Base-by-base conservation (phyloP, 2,113 vertebrate species). In the Hiodon alosoides region DNA sequence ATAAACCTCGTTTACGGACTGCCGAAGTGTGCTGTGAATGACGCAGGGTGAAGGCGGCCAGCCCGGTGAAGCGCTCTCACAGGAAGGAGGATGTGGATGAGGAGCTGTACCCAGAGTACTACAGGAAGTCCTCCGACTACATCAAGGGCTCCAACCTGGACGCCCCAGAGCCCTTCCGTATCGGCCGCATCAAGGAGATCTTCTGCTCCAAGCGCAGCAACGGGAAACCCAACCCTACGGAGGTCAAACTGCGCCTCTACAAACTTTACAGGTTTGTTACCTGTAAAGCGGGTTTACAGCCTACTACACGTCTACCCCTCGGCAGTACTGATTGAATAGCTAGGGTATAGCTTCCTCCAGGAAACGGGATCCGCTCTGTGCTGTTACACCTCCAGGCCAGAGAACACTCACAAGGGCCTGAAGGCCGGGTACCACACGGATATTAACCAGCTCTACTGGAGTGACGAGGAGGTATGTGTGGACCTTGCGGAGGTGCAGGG, bases 131-230 rank as follows among this genome's bases (percentile, higher is more conserved):
- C 14, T 98, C 96, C 0, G 97, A 98, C 79, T 98, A 98, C 86
- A 98, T 99, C 77, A 99, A 99, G 74, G 97, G 97, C 4, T 98
- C 96, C 82, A 99, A 99, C 88, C 83, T 94, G 80, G 94, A 98
- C 0, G 95, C 95, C 0, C 96, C 97, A 0, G 90, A 96, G 16
- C 96, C 97, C 0, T 99, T 90, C 77, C 92, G 95, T 0, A 80
- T 99, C 0, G 96, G 95, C 0, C 94, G 96, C 16, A 92, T 99
- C 81, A 94, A 91, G 73, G 93, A 96, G 84, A 97, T 99, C 81
- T 96, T 93, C 84, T 96, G 94, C 81, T 79, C 70, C 80, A 90
- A 92, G 5, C 94, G 94, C 3, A 91, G 87, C 87, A 96, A 92
- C 0, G 92, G 93, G 53, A 94, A 90, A 69, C 72, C 93, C 0